Percentiles rank a stretch among this genome's conserved stretches.
These are phyloP conservation scores for Pheosia tremula DNA, from an alignment of 2,888 invertebrate species.

Conservation along the genomic window DNA sequence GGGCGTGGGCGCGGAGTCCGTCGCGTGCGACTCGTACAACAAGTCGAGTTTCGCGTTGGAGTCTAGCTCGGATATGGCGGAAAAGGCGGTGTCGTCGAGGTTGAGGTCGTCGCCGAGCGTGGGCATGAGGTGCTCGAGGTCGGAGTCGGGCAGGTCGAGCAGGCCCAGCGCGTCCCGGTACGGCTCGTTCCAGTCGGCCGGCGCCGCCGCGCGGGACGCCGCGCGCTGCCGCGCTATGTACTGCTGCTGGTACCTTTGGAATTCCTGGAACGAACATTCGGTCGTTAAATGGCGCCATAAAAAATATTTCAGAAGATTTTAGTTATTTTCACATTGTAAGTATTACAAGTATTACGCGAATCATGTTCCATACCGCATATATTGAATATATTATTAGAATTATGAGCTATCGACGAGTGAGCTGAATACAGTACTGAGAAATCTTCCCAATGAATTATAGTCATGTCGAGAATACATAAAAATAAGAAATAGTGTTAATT, in stretches of 20 bases:
- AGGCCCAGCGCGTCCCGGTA: constrained; percentile 75
- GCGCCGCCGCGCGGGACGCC: constrained; percentile 56
- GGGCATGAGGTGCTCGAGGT: constrained; percentile 87
- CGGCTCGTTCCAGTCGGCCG: constrained; percentile 79
- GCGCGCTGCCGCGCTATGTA: constrained; percentile 85
- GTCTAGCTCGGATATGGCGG: constrained; percentile 71
- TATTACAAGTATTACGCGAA: no score
- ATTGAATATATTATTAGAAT: no score
- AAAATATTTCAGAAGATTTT: no score
- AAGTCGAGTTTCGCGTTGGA: constrained; percentile 72
- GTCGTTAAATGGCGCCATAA: not conserved
- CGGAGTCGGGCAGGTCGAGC: constrained; percentile 79
- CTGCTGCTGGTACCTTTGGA: constrained; percentile 86
- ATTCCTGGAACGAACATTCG: constrained; percentile 69
- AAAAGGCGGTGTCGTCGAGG: constrained; percentile 70
- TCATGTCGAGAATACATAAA: no score
- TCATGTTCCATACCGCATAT: no score
- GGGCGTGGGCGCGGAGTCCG: constrained; percentile 43
- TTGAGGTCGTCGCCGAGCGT: constrained; percentile 86
- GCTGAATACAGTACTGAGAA: no score
- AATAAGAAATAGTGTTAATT: no score
- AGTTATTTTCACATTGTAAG: no score
- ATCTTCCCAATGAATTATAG: no score
- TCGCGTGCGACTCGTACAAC: constrained; percentile 53
- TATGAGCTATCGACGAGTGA: no score